These are phyloP conservation scores for Zhuqinia jingwanae DNA, from an alignment of 2,888 invertebrate genomes.

Conservation along the genomic window DNA sequence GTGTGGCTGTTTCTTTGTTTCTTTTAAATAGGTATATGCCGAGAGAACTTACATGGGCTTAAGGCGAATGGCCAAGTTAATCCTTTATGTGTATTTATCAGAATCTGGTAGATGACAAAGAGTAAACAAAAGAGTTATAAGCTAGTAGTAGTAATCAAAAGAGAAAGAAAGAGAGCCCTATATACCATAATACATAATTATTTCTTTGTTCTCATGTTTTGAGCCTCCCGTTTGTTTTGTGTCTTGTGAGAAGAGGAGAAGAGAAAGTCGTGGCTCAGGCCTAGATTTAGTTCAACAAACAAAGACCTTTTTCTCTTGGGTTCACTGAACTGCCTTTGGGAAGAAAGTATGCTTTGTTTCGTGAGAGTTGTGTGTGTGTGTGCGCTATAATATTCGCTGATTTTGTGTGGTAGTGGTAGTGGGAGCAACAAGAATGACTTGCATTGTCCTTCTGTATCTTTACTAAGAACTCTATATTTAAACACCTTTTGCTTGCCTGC, in stretches of 20 bases:
- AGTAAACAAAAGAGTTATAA: conserved; percentile 50
- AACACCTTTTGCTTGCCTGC: too few relatives aligned
- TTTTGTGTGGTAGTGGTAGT: background rate
- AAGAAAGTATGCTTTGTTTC: background rate
- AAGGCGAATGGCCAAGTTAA: conserved; percentile 1
- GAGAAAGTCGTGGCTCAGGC: background rate
- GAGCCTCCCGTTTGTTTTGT: too few relatives aligned
- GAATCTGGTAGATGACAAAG: conserved; percentile 9
- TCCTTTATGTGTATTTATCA: conserved; percentile 41
- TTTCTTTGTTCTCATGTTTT: conserved; percentile 14
- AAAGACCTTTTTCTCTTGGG: background rate
- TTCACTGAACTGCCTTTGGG: conserved; percentile 9
- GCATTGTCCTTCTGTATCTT: too few relatives aligned
- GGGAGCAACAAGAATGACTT: conserved; percentile 6
- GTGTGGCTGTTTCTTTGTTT: too few relatives aligned
- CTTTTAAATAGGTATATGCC: background rate
- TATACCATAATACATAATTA: conserved; percentile 19
- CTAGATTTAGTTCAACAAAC: background rate
- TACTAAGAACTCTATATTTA: too few relatives aligned
- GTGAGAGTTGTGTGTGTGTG: background rate
- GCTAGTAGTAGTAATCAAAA: conserved; percentile 26
- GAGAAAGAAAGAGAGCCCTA: background rate
- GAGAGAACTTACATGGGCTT: background rate
- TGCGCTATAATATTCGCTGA: background rate
- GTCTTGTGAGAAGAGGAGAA: background rate